Evolutionary conservation across 2,113 vertebrate species (phyloP).

Genomic region (Pterocles gutturalis): DNA sequence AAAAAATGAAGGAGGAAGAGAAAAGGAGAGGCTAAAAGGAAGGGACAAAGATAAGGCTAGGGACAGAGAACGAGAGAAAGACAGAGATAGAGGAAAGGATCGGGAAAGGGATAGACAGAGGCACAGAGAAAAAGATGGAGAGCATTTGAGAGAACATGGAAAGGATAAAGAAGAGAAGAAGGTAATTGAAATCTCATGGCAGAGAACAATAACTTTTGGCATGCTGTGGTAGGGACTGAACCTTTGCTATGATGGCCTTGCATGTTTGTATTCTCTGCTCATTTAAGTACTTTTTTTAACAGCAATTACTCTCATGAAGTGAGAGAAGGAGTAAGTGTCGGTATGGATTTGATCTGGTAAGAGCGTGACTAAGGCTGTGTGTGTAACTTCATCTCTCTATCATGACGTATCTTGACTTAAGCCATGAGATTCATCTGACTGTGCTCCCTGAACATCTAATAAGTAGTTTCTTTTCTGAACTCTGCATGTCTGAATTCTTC

Average conservation of each 20-base stretch:
- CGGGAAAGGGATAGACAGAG: slow-evolving; percentile 70
- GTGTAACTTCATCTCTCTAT: background rate
- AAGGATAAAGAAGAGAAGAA: slow-evolving; percentile 75
- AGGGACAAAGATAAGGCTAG: slow-evolving; percentile 63
- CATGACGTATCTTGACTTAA: background rate
- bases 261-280: background rate
- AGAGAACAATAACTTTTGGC: background rate
- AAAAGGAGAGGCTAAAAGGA: slow-evolving; percentile 62
- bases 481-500: background rate
- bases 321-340: background rate
- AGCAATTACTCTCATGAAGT: background rate
- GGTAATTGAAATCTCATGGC: slow-evolving; percentile 29
- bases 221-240: fast-evolving
- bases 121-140: slow-evolving; percentile 64
- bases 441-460: background rate
- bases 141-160: slow-evolving; percentile 59
- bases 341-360: background rate
- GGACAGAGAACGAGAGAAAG: slow-evolving; percentile 74
- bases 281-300: background rate
- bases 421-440: background rate
- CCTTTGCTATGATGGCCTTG: background rate
- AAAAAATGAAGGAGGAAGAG: slow-evolving; percentile 67
- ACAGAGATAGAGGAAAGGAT: slow-evolving; percentile 74
- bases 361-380: background rate
- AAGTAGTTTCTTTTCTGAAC: background rate